Evolutionary conservation across 2,113 vertebrate genomes (phyloP), one percentile per base, ranked within the genome.

Genomic region (Dolichotis patagonum): DNA sequence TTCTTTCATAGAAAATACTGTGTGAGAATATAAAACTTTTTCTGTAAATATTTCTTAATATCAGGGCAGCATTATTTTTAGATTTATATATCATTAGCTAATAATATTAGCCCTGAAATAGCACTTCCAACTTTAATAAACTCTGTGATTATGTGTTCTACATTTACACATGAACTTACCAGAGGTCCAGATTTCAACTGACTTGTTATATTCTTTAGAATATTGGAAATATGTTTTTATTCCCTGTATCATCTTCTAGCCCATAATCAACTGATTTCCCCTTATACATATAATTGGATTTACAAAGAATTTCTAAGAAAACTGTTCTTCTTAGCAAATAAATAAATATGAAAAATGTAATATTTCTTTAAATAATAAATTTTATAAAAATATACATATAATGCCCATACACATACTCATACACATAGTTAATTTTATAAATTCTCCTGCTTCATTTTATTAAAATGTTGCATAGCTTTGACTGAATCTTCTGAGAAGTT

Each of bases 1-100:
- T 95, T 97, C 94, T 96, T 38, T 93, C 95, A 69, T 58, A 93
- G 56, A 14, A 97, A 96, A 86, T 65, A 65, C 26, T 93, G 52
- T 94, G 10, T 77, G 87, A 83, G 63, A 52, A 20, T 49, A 87
- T 2, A 11, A 92, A 97, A 94, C 4, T 88, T 94, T 89, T 95
- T 95, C 54, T 85, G 69, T 67, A 1, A 94, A 89, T 38, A 73
- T 43, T 67, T 17, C 32, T 16, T 69, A 69, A 69, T n/a, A 69
- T 95, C 49, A 93, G 43, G 20, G 38, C 93, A 12, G 0, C 73
- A 96, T 38, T 92, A 60, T 22, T 67, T 97, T 43, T 85, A 80
- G 3, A 63, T 35, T 85, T 97, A 85, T 43, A 92, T 88, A 93
- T 96, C 35, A 67, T 24, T 94, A 67, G 88, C 94, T 91, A 78